Base-by-base conservation (phyloP, 1,140 invertebrate species). In the Drosophila bocki region DNA sequence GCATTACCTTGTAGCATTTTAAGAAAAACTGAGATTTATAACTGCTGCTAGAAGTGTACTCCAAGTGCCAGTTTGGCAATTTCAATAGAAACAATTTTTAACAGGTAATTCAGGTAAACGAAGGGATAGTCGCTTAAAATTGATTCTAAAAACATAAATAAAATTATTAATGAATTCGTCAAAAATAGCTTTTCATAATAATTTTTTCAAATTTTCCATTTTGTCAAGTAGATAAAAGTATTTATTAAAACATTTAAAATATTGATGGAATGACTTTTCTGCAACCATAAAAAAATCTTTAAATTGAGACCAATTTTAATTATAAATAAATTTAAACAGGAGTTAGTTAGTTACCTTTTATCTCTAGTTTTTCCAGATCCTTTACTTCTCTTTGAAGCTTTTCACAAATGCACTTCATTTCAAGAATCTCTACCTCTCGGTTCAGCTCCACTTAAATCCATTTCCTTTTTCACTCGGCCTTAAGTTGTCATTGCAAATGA, bases 1-100 rank as follows among this genome's bases (percentile, higher is more conserved):
- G 63, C 22, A 37, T 39, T 47, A 57, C 64, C 50, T 70, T 67
- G 67, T 67, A 22, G 39, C 47, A 67, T 22, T 69, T 69, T 53
- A 13, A 22, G 12, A 39, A 53, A 53, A 67, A 53, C 47, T 44
- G 22, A 29, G 13, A 54, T 37, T 53, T 69, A 44, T 67, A 44
- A 61, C 33, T 32, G 22, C 59, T 58, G 19, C 33, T 15, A 19
- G 44, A 29, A 29, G 63, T 19, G 13, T 15, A 26, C 45, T 17
- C 5, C 22, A 22, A 13, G 22, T 13, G 44, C 5, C 3, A 37
- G 35, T 37, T 37, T 11, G 35, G 3, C 11, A 12, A 12, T 37
- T 37, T 37, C 26, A 29, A 29, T 11, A 4, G 5, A 17, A 37
- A 0, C 37, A 15, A 15, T 4, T 50, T n/a, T 29, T 3, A 26